Conservation (phyloP, 2,797 vertebrate genomes). For the Fratercula arctica region DNA sequence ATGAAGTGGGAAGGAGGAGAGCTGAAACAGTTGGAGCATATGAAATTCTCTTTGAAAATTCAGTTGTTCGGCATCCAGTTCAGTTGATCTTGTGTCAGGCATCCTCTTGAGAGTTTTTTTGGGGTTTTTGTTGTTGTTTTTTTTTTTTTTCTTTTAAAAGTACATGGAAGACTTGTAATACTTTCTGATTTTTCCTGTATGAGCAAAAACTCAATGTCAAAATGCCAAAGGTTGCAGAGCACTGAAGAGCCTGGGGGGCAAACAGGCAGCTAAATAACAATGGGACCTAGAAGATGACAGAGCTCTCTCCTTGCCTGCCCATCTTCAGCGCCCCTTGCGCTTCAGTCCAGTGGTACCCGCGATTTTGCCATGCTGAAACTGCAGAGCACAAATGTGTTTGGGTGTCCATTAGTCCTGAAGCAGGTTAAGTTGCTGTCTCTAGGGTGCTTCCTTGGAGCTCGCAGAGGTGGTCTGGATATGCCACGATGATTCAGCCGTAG, state of each 20-base stretch:
- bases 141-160: neutral
- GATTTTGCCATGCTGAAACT: neutral
- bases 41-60: neutral
- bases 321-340: neutral
- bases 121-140: neutral
- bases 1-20: neutral
- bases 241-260: neutral
- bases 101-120: neutral
- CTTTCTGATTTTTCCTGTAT: neutral
- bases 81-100: neutral
- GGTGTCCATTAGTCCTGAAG: neutral
- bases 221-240: neutral
- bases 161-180: neutral
- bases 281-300: neutral
- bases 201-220: neutral
- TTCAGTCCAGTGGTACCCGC: rapidly evolving
- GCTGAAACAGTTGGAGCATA: neutral
- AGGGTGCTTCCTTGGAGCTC: neutral
- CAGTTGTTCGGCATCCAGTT: neutral
- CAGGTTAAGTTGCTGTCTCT: neutral
- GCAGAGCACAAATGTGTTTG: too few relatives aligned
- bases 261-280: neutral
- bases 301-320: neutral
- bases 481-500: neutral
- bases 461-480: neutral